Conservation (phyloP, 2,797 vertebrate genomes). For the Sarcoramphus papa region DNA sequence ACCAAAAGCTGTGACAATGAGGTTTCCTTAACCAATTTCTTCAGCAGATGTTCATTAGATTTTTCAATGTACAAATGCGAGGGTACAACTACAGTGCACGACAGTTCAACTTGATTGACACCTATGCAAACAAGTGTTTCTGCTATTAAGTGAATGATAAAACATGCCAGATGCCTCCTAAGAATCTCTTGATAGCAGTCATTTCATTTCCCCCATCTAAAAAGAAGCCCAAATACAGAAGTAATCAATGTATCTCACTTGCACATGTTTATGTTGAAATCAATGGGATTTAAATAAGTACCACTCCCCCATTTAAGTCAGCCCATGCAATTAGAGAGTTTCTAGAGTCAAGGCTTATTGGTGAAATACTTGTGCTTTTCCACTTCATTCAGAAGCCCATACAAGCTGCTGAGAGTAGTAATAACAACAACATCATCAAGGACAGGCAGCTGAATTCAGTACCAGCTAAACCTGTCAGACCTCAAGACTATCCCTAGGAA, state of each 20-base stretch:
- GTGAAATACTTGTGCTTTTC: background rate
- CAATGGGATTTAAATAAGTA: background rate
- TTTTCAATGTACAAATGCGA: background rate
- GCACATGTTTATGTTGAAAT: background rate
- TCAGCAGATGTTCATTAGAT: background rate
- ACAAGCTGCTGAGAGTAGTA: background rate
- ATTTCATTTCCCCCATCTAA: background rate
- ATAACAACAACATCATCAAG: background rate
- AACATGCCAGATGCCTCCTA: background rate
- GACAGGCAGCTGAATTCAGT: background rate
- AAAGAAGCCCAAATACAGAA: background rate
- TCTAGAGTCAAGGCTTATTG: background rate
- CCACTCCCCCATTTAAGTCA: background rate
- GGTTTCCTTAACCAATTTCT: background rate
- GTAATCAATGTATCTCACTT: background rate
- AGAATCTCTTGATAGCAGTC: background rate
- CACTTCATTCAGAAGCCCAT: background rate
- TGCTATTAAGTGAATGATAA: background rate
- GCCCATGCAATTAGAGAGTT: background rate
- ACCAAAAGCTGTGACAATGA: background rate
- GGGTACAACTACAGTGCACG: background rate
- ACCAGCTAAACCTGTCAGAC: conserved; percentile 8
- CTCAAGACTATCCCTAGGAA: background rate
- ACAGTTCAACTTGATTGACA: background rate
- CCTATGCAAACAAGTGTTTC: background rate